These are phyloP conservation scores for Pholis gunnellus DNA, from an alignment of 2,113 vertebrate species.

Conservation along the genomic window DNA sequence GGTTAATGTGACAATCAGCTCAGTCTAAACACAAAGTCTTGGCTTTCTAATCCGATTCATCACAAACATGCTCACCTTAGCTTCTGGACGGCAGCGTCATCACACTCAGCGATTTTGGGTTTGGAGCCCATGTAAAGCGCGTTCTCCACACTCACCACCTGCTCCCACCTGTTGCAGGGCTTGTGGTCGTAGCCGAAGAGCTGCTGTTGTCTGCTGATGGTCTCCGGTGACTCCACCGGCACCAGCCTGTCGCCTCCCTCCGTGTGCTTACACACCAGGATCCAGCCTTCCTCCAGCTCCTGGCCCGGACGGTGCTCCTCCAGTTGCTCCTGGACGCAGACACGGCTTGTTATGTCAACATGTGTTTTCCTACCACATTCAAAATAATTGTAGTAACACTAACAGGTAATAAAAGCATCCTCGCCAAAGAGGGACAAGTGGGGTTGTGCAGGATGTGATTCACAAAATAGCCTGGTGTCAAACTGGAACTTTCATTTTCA, in stretches of 20 bases:
- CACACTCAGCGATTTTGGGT: slow-evolving; percentile 87
- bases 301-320: slow-evolving; percentile 89
- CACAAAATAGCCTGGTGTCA: neutral
- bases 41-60: neutral
- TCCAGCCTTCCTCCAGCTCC: slow-evolving; percentile 93
- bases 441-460: neutral
- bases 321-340: slow-evolving; percentile 89
- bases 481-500: neutral
- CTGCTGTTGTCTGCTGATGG: slow-evolving; percentile 91
- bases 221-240: slow-evolving; percentile 91
- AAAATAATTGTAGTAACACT: neutral
- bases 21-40: neutral
- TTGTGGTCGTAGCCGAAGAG: slow-evolving; percentile 95
- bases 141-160: slow-evolving; percentile 93
- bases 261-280: slow-evolving; percentile 92
- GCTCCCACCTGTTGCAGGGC: slow-evolving; percentile 93
- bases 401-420: neutral
- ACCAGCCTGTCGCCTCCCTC: slow-evolving; percentile 94
- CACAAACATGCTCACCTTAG: slow-evolving; percentile 86
- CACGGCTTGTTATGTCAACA: neutral
- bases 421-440: neutral
- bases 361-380: neutral
- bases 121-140: slow-evolving; percentile 89
- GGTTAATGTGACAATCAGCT: slow-evolving; percentile 4
- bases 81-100: slow-evolving; percentile 90